phyloP scores from a whole-genome alignment of 2,888 invertebrate species.

The Nebria salina region DNA sequence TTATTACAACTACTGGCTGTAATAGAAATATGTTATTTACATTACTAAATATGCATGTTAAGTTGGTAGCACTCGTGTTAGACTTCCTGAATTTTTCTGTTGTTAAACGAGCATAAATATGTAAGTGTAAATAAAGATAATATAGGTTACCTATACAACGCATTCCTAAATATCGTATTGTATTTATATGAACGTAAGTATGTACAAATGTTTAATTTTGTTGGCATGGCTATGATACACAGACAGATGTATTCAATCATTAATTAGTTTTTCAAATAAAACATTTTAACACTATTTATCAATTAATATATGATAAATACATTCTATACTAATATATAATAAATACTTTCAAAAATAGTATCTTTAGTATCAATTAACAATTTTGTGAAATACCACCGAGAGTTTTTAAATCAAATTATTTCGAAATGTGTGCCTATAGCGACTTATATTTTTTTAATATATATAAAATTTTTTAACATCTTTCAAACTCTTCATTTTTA shows the following conservation, averaged over 20 bases:
- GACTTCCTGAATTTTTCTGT: neutral
- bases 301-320: too few relatives aligned
- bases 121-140: slow-evolving; percentile 10
- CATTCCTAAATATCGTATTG: slow-evolving; percentile 10
- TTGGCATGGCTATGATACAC: slow-evolving; percentile 24
- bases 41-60: slow-evolving; percentile 18
- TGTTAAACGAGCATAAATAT: slow-evolving; percentile 21
- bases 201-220: slow-evolving; percentile 16
- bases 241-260: neutral
- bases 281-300: neutral
- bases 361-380: too few relatives aligned
- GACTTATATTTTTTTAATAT: too few relatives aligned
- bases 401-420: too few relatives aligned
- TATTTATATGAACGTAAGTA: neutral
- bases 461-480: too few relatives aligned
- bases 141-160: slow-evolving; percentile 25
- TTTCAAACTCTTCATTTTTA: too few relatives aligned
- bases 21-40: slow-evolving; percentile 15
- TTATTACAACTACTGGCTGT: neutral
- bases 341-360: too few relatives aligned
- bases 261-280: neutral
- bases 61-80: slow-evolving; percentile 10
- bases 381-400: too few relatives aligned
- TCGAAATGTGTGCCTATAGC: too few relatives aligned
- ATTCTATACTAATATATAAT: too few relatives aligned